These are phyloP conservation scores for Callipepla californica DNA, from an alignment of 2,113 vertebrate species.

Conservation along the genomic window DNA sequence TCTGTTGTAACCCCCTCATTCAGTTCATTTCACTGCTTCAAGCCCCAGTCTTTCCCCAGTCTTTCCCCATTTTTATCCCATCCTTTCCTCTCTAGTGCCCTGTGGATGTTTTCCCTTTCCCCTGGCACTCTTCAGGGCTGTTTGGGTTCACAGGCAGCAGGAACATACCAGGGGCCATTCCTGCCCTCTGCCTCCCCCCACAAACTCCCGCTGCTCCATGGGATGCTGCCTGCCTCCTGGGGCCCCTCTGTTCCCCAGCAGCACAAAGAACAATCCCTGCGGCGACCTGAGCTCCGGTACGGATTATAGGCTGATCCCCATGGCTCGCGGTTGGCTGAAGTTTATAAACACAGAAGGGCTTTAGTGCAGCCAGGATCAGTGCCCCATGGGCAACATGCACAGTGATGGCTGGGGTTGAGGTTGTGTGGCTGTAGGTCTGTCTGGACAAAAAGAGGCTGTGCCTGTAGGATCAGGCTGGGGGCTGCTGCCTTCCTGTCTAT, in stretches of 20 bases:
- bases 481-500: too few relatives aligned
- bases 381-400: neutral
- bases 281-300: neutral
- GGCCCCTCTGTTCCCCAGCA: neutral
- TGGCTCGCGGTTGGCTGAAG: neutral
- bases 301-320: slow-evolving; percentile 55
- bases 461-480: neutral
- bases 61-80: slow-evolving; percentile 22
- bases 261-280: slow-evolving; percentile 21
- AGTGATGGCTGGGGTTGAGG: neutral
- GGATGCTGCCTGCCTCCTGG: neutral
- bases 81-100: neutral
- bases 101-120: neutral
- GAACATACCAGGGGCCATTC: neutral
- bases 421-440: fast-evolving
- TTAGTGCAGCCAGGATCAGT: neutral
- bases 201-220: fast-evolving
- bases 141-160: neutral
- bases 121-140: neutral
- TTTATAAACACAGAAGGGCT: slow-evolving; percentile 40
- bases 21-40: neutral
- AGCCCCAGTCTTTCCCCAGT: neutral
- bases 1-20: neutral
- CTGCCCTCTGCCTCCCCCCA: neutral
- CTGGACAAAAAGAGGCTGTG: neutral